Percentiles rank a stretch among this genome's conserved stretches.
phyloP scores from a whole-genome alignment of 2,888 invertebrate genomes.

The Notodonta ziczac region DNA sequence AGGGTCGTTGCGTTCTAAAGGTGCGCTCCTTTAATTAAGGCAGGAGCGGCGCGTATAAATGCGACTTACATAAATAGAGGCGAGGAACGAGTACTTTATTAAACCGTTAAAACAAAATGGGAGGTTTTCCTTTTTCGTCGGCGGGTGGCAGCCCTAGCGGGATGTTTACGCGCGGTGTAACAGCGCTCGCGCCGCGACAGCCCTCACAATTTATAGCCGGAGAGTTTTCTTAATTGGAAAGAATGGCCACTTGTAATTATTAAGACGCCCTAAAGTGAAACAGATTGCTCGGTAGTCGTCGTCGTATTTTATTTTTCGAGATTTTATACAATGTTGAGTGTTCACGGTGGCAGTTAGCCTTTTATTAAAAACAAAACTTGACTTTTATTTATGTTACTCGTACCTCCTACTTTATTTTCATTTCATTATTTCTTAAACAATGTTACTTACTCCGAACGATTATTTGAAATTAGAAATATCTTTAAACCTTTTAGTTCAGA shows the following conservation, averaged over 20 bases:
- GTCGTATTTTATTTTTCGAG: constrained; percentile 63
- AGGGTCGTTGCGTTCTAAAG: constrained; percentile 68
- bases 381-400: constrained; percentile 34
- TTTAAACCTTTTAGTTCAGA: neutral
- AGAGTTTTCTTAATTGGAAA: constrained; percentile 84
- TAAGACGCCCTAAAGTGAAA: constrained; percentile 84
- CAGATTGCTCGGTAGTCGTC: constrained; percentile 79
- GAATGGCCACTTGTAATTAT: constrained; percentile 85
- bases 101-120: constrained; percentile 67
- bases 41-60: constrained; percentile 67
- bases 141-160: constrained; percentile 66
- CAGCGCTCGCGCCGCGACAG: constrained; percentile 69
- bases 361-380: constrained; percentile 49
- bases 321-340: constrained; percentile 55
- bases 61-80: constrained; percentile 65
- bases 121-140: constrained; percentile 36
- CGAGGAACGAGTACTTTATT: constrained; percentile 69
- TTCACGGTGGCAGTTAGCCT: constrained; percentile 38
- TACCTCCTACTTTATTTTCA: constrained; percentile 24
- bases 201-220: constrained; percentile 82
- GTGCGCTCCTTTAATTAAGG: constrained; percentile 76
- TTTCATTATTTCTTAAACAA: constrained; percentile 25
- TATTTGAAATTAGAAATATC: neutral
- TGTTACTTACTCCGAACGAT: neutral
- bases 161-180: constrained; percentile 75